Percentiles rank a stretch among this genome's conserved stretches.
Evolutionary conservation across 2,888 invertebrate species (phyloP).

Genomic region (Phalera bucephala): DNA sequence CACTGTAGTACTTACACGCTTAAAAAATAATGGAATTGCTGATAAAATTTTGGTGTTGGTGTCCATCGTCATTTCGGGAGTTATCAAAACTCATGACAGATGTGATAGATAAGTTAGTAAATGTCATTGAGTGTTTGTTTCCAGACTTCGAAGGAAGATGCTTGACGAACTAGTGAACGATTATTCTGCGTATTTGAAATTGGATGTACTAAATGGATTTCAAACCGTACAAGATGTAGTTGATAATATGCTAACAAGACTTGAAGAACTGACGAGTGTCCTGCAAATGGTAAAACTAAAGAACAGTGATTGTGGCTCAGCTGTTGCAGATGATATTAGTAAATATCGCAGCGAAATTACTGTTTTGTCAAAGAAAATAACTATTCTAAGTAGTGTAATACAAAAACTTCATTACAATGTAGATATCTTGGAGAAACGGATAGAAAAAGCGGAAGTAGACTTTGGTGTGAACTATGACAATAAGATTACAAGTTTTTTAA

Average conservation of each 20-base stretch:
- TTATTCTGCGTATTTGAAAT: slow-evolving; percentile 81
- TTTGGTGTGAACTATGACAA: slow-evolving; percentile 82
- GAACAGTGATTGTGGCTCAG: slow-evolving; percentile 65
- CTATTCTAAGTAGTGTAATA: slow-evolving; percentile 80
- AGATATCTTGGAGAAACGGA: slow-evolving; percentile 82
- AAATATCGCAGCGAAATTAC: slow-evolving; percentile 79
- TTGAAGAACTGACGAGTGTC: slow-evolving; percentile 86
- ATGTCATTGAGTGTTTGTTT: slow-evolving; percentile 68
- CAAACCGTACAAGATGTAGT: slow-evolving; percentile 84
- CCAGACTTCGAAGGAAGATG: slow-evolving; percentile 76
- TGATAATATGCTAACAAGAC: slow-evolving; percentile 86
- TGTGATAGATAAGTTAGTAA: slow-evolving; percentile 56
- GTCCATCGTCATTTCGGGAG: slow-evolving; percentile 55
- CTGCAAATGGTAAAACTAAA: slow-evolving; percentile 80
- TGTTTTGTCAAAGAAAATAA: slow-evolving; percentile 78
- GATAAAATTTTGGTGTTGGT: slow-evolving; percentile 53
- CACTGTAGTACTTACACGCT: no score
- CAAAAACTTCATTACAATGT: slow-evolving; percentile 69
- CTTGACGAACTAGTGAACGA: slow-evolving; percentile 77
- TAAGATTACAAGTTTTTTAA: slow-evolving; percentile 82
- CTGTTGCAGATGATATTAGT: slow-evolving; percentile 80
- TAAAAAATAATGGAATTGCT: slow-evolving; percentile 68
- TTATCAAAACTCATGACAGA: slow-evolving; percentile 65
- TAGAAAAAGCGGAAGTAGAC: slow-evolving; percentile 84
- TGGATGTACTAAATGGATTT: slow-evolving; percentile 79